Conservation (phyloP, 2,888 invertebrate genomes). For the Oscheius onirici region DNA sequence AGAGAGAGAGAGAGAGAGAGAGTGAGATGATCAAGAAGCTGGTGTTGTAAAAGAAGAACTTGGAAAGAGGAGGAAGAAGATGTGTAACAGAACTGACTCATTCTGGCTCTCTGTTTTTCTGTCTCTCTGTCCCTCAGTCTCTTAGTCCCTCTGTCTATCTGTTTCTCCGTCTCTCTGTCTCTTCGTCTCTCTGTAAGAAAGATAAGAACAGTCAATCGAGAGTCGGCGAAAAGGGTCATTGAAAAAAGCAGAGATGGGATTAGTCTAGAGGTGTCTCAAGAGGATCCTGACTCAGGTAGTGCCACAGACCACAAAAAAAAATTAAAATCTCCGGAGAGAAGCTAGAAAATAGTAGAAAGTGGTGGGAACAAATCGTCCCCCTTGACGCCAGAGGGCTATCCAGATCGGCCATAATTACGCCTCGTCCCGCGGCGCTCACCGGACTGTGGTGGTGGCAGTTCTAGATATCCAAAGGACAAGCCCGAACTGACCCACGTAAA, state of each 20-base stretch:
- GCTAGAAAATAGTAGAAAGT: neutral
- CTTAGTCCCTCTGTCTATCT: neutral
- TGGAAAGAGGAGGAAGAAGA: neutral
- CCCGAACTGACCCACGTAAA: neutral
- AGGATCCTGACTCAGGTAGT: too few relatives aligned
- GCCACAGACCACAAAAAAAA: neutral
- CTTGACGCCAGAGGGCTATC: neutral
- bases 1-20: constrained; percentile 18
- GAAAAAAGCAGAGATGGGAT: neutral
- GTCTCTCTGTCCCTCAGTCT: neutral
- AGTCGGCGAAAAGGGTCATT: neutral
- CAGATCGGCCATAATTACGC: constrained; percentile 12
- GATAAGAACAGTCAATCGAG: neutral
- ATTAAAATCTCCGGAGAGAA: too few relatives aligned
- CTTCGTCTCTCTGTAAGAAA: neutral
- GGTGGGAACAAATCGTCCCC: neutral
- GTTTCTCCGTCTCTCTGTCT: neutral
- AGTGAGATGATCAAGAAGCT: neutral
- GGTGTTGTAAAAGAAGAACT: neutral
- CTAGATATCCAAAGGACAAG: constrained; percentile 2
- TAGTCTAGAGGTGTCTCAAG: neutral
- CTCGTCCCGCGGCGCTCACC: neutral
- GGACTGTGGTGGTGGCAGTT: constrained; percentile 17
- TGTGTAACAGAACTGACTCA: neutral
- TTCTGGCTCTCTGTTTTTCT: neutral